Base-by-base conservation (phyloP, 2,888 invertebrate genomes). In the Papilio protenor region DNA sequence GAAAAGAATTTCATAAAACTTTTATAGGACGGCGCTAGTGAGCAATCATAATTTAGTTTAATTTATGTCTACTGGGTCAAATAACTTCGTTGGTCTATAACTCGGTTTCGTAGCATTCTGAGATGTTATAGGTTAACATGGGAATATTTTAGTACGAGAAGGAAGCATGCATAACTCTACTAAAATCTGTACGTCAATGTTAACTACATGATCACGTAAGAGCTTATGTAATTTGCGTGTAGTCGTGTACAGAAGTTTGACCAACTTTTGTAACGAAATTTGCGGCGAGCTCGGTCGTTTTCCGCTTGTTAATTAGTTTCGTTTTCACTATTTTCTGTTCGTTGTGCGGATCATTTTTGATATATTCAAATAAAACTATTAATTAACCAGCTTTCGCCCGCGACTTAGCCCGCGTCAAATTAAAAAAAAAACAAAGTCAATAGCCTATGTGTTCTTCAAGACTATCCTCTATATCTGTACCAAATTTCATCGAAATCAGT, bases 251-350 rank as follows among this genome's bases (percentile, higher is more conserved):
- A 52, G 49, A 72, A 72, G 52, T 72, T 72, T 40, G 45, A 27
- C 23, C 23, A 64, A 74, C 74, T 74, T 74, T 64, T 61, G 61
- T 74, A 49, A 74, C 61, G 49, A 73, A 73, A 73, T 74, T 74
- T 74, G 74, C 74, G 61, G 61, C 47, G 23, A 61, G 61, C 47
- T 40, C 61, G 73, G 61, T 74, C 74, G 64, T 21, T 49, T 49
- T 74, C 61, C 47, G 49, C 64, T 74, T 49, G 74, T 64, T 74
- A 74, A 49, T 74, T 64, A 74, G 74, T 74, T 73, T 45, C 73
- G 73, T 59, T 74, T 74, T 74, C 64, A 74, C 27, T 64, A 74
- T 49, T 74, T 74, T 74, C 64, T 59, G 45, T 52, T 73, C 73
- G 40, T 12, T 57, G 12, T 16, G 6, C 11, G 33, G n/a, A 59